Percentiles rank a stretch among this genome's conserved stretches.
Conservation (phyloP, 2,113 vertebrate species). For the cat (Felis catus) region F.catus_Fca126_mat1.0 CM031421.1:31204001-31204500, state of each 20-base stretch:
- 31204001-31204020: background rate
- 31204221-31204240: background rate
- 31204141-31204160: background rate
- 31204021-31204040: background rate
- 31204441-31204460: background rate
- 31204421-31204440: background rate
- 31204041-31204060: background rate
- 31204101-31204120: background rate
- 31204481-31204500: background rate
- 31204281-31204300: constrained; percentile 68
- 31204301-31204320: constrained; percentile 64
- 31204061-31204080: background rate
- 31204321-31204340: constrained; percentile 33
- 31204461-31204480: background rate
- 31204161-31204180: background rate
- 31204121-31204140: accelerated
- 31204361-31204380: constrained; percentile 66
- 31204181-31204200: background rate
- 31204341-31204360: constrained; percentile 78
- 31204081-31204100: background rate
- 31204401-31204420: constrained; percentile 14
- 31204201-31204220: background rate
- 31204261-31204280: constrained; percentile 57
- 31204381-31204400: constrained; percentile 44
- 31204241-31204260: background rate